Percentiles rank a stretch among this genome's conserved stretches.
Evolutionary conservation across 2,113 vertebrate species (phyloP).

Genomic region (Rhinogobius similis): DNA sequence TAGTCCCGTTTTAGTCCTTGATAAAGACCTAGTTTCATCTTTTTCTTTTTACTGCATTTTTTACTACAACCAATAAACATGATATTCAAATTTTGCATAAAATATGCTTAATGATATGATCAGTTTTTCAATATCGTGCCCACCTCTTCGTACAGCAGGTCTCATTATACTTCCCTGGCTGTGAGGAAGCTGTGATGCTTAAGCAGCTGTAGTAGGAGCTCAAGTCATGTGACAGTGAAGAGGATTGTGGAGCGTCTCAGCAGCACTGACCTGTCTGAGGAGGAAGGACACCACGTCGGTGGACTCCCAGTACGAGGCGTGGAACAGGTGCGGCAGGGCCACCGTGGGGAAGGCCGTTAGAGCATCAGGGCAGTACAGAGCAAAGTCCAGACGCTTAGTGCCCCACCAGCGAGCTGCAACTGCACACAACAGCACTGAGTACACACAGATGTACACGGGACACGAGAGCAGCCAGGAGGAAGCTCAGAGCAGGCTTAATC

Average conservation of each 20-base stretch:
- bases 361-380: slow-evolving; percentile 93
- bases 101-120: too few relatives aligned
- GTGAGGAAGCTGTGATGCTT: too few relatives aligned
- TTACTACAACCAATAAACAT: too few relatives aligned
- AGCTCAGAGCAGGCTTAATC: background rate
- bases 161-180: too few relatives aligned
- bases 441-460: background rate
- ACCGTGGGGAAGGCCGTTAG: slow-evolving; percentile 92
- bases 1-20: too few relatives aligned
- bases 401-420: slow-evolving; percentile 96
- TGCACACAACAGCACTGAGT: slow-evolving; percentile 50
- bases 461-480: background rate
- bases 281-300: slow-evolving; percentile 94
- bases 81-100: too few relatives aligned
- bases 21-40: too few relatives aligned
- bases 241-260: background rate
- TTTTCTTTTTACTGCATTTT: too few relatives aligned
- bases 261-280: slow-evolving; percentile 77
- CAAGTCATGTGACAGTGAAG: background rate
- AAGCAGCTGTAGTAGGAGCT: background rate
- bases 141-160: too few relatives aligned
- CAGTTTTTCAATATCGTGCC: too few relatives aligned
- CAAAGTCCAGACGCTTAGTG: slow-evolving; percentile 93
- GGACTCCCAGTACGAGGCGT: slow-evolving; percentile 97
- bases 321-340: slow-evolving; percentile 94